Evolutionary conservation across 2,888 invertebrate genomes (phyloP).

Genomic region (Ditula angustiorana): DNA sequence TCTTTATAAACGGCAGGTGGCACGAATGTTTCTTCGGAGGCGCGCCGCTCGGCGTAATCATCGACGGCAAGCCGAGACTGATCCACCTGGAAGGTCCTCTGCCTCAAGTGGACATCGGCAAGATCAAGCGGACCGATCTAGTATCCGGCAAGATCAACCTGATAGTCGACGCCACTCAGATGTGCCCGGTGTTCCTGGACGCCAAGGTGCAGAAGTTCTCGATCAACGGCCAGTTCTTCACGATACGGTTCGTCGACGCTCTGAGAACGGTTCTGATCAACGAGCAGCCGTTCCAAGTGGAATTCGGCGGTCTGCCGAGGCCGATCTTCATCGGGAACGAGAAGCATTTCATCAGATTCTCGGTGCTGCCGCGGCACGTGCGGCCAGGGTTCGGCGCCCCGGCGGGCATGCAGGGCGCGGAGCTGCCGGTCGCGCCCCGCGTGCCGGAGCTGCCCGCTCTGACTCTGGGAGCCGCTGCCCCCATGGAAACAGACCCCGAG

Average conservation of each 20-base stretch:
- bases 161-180: conserved; percentile 92
- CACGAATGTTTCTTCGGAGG: conserved; percentile 98
- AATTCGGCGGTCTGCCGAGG: conserved; percentile 94
- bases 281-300: conserved; percentile 90
- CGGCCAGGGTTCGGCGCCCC: conserved; percentile 90
- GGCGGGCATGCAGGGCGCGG: conserved; percentile 85
- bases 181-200: conserved; percentile 93
- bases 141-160: conserved; percentile 94
- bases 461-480: conserved; percentile 46
- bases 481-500: conserved; percentile 61
- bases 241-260: conserved; percentile 92
- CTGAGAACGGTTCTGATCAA: conserved; percentile 92
- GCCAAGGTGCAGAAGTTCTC: conserved; percentile 92
- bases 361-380: conserved; percentile 90
- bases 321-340: conserved; percentile 90
- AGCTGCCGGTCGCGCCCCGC: conserved; percentile 45
- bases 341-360: conserved; percentile 93
- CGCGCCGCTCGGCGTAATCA: conserved; percentile 91
- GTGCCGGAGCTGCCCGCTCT: conserved; percentile 45
- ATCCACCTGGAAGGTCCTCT: conserved; percentile 95
- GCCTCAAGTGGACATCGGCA: conserved; percentile 97
- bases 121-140: conserved; percentile 90
- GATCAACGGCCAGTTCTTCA: conserved; percentile 89
- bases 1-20: conserved; percentile 95
- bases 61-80: conserved; percentile 91